These are phyloP conservation scores for Acinonyx jubatus DNA, from an alignment of 2,113 vertebrate genomes.

Conservation along the genomic window DNA sequence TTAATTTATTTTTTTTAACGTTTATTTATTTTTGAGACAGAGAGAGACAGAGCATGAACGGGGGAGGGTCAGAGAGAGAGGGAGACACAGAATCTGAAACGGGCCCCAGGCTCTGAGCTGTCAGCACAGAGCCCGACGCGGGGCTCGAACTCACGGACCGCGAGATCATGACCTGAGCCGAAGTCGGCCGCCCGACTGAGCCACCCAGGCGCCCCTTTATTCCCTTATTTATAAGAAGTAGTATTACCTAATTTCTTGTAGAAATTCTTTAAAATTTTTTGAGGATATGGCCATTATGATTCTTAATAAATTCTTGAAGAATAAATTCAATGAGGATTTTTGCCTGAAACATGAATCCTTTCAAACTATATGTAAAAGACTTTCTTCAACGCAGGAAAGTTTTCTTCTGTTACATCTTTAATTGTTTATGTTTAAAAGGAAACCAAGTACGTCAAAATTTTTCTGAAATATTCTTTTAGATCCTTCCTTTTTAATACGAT, in stretches of 20 bases:
- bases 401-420: neutral
- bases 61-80: too few relatives aligned
- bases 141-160: neutral
- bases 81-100: too few relatives aligned
- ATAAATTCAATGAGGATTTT: neutral
- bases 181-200: too few relatives aligned
- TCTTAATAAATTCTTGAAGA: neutral
- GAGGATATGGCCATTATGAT: neutral
- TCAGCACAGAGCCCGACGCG: neutral
- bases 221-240: neutral
- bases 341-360: neutral
- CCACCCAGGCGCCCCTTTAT: neutral
- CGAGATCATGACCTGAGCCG: too few relatives aligned
- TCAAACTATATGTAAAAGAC: neutral
- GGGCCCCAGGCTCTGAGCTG: too few relatives aligned
- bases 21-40: too few relatives aligned
- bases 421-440: neutral
- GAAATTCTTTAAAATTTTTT: neutral
- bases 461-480: neutral
- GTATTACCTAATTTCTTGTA: neutral
- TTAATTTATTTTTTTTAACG: neutral
- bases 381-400: neutral
- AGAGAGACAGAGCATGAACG: too few relatives aligned
- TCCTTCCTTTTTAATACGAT: neutral
- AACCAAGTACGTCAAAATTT: neutral